Evolutionary conservation across 2,797 vertebrate genomes (phyloP).

Genomic region (Coreius guichenoti): DNA sequence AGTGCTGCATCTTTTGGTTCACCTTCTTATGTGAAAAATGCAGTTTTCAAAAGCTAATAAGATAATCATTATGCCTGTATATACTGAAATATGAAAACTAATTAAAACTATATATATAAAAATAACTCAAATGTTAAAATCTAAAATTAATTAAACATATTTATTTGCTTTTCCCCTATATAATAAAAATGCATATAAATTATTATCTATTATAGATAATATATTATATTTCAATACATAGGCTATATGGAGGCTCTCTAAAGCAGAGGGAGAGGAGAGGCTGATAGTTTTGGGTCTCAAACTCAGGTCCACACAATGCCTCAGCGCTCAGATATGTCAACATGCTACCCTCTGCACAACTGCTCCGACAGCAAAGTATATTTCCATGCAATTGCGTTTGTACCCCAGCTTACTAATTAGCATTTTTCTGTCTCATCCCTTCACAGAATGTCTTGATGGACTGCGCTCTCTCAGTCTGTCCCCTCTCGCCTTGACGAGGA

Average conservation of each 20-base stretch:
- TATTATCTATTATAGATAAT: background rate
- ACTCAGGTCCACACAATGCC: background rate
- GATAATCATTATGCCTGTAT: background rate
- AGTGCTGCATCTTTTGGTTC: background rate
- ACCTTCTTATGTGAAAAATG: background rate
- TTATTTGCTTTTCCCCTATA: background rate
- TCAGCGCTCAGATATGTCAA: background rate
- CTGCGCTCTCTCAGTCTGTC: conserved; percentile 88
- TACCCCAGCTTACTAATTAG: conserved; percentile 57
- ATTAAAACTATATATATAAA: too few relatives aligned
- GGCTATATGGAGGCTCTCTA: background rate
- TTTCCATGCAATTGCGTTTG: conserved; percentile 7
- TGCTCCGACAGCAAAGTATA: background rate
- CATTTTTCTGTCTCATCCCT: conserved; percentile 49
- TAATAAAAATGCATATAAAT: background rate
- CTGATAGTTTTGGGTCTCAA: background rate
- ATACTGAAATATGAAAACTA: background rate
- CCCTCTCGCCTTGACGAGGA: conserved; percentile 88
- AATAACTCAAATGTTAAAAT: background rate
- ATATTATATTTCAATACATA: background rate
- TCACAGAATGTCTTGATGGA: conserved; percentile 82
- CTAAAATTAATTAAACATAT: background rate
- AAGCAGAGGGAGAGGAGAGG: background rate
- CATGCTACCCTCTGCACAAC: background rate
- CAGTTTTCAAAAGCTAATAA: background rate